Evolutionary conservation across 1,140 invertebrate genomes (phyloP).

Genomic region (Phymastichus coffea): DNA sequence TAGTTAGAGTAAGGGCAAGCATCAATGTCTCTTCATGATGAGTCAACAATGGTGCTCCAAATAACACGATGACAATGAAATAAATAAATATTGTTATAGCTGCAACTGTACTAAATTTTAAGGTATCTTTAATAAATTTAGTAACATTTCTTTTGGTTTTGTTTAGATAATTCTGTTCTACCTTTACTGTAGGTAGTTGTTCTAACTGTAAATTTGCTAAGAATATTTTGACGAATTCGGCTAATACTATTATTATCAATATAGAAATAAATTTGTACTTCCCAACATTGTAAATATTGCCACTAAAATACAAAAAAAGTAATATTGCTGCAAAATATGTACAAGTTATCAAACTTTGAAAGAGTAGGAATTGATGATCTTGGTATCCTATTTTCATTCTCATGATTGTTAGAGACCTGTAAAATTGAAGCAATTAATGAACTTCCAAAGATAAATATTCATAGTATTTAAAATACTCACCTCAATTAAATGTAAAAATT

Average conservation of each 20-base stretch:
- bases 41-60: slow-evolving; percentile 70
- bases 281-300: slow-evolving; percentile 49
- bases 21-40: slow-evolving; percentile 72
- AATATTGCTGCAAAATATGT: slow-evolving; percentile 52
- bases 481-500: too few species aligned
- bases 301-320: slow-evolving; percentile 45
- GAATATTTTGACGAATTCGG: slow-evolving; percentile 46
- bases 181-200: slow-evolving; percentile 30
- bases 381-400: too few species aligned
- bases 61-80: slow-evolving; percentile 68
- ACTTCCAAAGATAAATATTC: too few species aligned
- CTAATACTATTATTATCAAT: slow-evolving; percentile 47
- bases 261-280: slow-evolving; percentile 48
- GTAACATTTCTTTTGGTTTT: slow-evolving; percentile 39
- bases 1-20: slow-evolving; percentile 66
- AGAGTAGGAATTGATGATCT: slow-evolving; percentile 44
- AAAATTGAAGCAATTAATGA: too few species aligned
- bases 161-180: slow-evolving; percentile 29
- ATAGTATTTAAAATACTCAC: too few species aligned
- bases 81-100: slow-evolving; percentile 52
- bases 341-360: slow-evolving; percentile 49
- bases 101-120: slow-evolving; percentile 45
- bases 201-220: slow-evolving; percentile 44
- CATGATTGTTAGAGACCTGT: too few species aligned
- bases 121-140: slow-evolving; percentile 39